Evolutionary conservation across 37 sponge, comb jelly and placozoan genomes (phyloP), one percentile per base, ranked within the genome.

Genomic region (Axinella damicornis): DNA sequence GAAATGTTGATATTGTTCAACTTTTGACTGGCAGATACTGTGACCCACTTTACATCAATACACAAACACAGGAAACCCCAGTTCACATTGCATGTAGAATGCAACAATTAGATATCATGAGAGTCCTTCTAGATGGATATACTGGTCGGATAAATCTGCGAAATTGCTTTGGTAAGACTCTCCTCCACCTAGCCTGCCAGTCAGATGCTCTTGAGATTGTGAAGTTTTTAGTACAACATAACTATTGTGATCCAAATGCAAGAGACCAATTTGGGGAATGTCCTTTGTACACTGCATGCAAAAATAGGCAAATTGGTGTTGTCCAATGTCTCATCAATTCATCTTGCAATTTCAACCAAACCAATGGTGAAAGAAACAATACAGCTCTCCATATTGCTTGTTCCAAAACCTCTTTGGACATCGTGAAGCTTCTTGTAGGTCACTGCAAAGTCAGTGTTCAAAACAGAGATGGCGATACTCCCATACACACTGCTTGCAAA

Each of bases 11-110:
- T 4, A 20, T 68, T 6, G 35, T 68, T 19, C 22, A 68, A 9
- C 46, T 46, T 68, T 32, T 68, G 31, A 13, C 28, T 68, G 35
- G 20, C 4, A 68, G 31, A 32, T 24, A 31, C 31, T 68, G 69
- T 32, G 31, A 68, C 13, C 34, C 69, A 34, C 34, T 32, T 30
- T 68, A 33, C 31, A 13, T 32, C 2, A 68, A 68, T 32, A 18
- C 22, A 32, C 2, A 18, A 34, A 34, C 69, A 14, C 5, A 14
- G 35, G 69, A 68, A 68, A 68, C 69, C 5, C 69, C 69, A 19
- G 28, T 68, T 68, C 69, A 68, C 28, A 32, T 68, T 68, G 69
- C 35, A 27, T 68, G 69, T 31, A 68, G 69, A 32, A 68, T 68
- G 69, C 4, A 18, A 27, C 22, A 35, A 68, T 35, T 32, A 9